These are phyloP conservation scores for Microctenopoma steveboyesi DNA, from an alignment of 2,797 vertebrate species.

Conservation along the genomic window DNA sequence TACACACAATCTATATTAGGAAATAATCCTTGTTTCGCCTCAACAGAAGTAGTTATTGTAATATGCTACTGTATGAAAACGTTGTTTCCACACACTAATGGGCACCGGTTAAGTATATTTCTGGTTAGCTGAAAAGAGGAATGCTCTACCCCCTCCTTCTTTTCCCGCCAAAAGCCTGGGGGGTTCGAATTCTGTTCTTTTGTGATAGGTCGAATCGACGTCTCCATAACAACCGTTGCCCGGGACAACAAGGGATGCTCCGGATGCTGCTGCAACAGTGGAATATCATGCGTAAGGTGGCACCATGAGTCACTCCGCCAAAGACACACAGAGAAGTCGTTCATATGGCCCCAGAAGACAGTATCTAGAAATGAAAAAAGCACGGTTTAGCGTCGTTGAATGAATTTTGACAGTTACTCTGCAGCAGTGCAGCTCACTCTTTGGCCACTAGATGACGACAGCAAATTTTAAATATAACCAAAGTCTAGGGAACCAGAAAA, in stretches of 20 bases:
- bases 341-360: fast-evolving
- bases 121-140: no score
- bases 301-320: not conserved
- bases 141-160: slow-evolving; percentile 30
- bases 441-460: slow-evolving; percentile 64
- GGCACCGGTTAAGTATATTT: no score
- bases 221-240: slow-evolving; percentile 77
- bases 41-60: no score
- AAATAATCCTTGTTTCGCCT: not conserved
- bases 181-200: slow-evolving; percentile 59
- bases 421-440: slow-evolving; percentile 18
- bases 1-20: not conserved
- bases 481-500: slow-evolving; percentile 2
- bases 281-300: slow-evolving; percentile 24
- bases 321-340: not conserved
- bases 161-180: slow-evolving; percentile 72
- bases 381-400: no score
- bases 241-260: slow-evolving; percentile 68
- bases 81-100: not conserved
- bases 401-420: not conserved
- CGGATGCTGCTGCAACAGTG: slow-evolving; percentile 22
- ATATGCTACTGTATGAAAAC: no score
- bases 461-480: not conserved
- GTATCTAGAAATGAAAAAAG: not conserved
- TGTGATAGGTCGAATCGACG: slow-evolving; percentile 60